Base-by-base conservation (phyloP, 2,888 invertebrate genomes). In the Caenorhabditis uteleia region DNA sequence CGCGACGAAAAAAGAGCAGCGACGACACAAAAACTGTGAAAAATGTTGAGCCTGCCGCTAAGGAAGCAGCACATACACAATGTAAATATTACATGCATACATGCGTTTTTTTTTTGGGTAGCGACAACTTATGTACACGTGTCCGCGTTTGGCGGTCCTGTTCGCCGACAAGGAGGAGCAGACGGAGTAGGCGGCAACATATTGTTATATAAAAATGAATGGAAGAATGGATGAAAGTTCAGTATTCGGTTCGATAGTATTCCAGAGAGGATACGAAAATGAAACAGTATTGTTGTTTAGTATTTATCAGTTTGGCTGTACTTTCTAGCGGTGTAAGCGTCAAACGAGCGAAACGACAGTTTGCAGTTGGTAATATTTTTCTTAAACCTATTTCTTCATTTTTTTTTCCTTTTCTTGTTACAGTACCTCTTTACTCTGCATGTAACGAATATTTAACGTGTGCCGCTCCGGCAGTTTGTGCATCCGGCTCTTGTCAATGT, bases 391-490 rank as follows among this genome's bases (percentile, higher is more conserved):
- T n/a, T 29, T 45, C 29, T 27, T 25, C 16, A 8, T 23, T 26
- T n/a, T 27, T 36, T 44, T 10, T 20, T n/a, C 16, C 21, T 18
- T 23, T 21, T 48, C 38, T 26, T 38, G 2, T 50, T 66, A 18
- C 53, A 72, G 72, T 67, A 10, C 72, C 72, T n/a, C 56, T 72
- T 6, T 65, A 72, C 34, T 51, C 59, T 4, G 46, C 61, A n/a
- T 72, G 72, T 47, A 67, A 64, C 51, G 72, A 67, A 25, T 67
- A 64, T 25, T n/a, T 61, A 8, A 50, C 64, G 18, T 72, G 72
- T 50, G 60, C 67, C 5, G 57, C 72, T 7, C 72, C 72, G 2
- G 54, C 72, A 2, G 67, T 67, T 18, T 72, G 72, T 40, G 53
- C 53, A 2, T 36, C 66, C 45, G 66, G 46, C 47, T 40, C 48